Base-by-base conservation (phyloP, 2,888 invertebrate species). In the Girardia tigrina region DNA sequence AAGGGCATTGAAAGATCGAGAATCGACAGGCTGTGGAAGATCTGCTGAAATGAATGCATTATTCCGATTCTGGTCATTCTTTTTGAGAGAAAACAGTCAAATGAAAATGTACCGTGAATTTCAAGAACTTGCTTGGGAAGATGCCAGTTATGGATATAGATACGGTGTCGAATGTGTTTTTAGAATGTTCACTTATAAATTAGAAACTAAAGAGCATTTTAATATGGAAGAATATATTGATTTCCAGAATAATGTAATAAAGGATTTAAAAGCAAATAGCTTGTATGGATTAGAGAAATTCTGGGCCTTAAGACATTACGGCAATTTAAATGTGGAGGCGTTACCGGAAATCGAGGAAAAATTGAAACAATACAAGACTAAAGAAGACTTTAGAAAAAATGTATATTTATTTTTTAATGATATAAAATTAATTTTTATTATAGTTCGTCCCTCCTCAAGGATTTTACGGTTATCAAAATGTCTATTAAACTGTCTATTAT, bases 21-120 rank as follows among this genome's bases (percentile, higher is more conserved):
- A 27, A 14, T 27, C n/a, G 4, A 71, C 28, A 14, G 71, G 71
- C n/a, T 28, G 28, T 29, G 71, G 71, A 6, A 4, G n/a, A 56
- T 94, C 94, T 6, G 93, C 92, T 82, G 97, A 99, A 86, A 98
- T 99, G 97, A 98, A 98, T 86, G 98, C 97, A 0, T 87, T 98
- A 73, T 99, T 94, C 88, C 88, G 98, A 78, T 99, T 98, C 87
- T 98, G 98, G 98, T 97, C 97, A 29, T 97, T 97, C 88, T 98
- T 98, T 88, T 87, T 99, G 79, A 87, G 97, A 78, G 95, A 97
- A 84, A 94, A 97, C 83, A 98, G 94, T 86, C 98, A 98, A 86
- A 89, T 91, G 80, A 92, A 89, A 79, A 98, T 98, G 97, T 98
- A 95, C 85, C 90, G 90, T 80, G 97, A 99, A 86, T 99, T 98